These are phyloP conservation scores for Pomatostomus ruficeps DNA, from an alignment of 2,113 vertebrate genomes.

Conservation along the genomic window DNA sequence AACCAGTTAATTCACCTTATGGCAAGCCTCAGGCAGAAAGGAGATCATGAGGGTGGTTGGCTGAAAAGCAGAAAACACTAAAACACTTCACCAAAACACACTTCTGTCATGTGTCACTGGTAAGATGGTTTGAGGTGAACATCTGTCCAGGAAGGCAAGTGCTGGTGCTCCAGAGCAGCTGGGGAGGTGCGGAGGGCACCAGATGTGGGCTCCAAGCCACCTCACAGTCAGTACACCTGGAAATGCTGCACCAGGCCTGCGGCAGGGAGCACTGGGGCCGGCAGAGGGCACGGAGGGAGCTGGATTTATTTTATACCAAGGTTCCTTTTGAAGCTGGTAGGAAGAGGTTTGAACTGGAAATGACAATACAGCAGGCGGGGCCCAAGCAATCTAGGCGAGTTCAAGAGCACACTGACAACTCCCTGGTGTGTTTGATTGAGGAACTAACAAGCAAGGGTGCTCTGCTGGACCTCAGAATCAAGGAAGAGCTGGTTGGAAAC, in stretches of 20 bases:
- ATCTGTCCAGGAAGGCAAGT: background rate
- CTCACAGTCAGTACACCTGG: background rate
- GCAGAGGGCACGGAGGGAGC: background rate
- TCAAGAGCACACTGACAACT: background rate
- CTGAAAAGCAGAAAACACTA: background rate
- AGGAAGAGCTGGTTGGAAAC: background rate
- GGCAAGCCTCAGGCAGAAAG: background rate
- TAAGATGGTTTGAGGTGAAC: background rate
- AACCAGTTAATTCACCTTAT: background rate
- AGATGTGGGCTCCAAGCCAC: background rate
- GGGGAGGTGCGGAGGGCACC: background rate
- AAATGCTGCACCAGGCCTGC: background rate
- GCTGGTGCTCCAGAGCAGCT: background rate
- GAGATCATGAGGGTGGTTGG: background rate
- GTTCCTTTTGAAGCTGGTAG: background rate
- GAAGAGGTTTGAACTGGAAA: background rate
- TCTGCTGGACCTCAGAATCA: background rate
- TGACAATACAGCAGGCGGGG: background rate
- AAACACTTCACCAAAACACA: background rate
- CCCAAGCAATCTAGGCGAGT: background rate
- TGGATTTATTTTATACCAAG: background rate
- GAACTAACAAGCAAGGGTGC: background rate
- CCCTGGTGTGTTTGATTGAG: accelerated
- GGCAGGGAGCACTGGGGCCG: background rate
- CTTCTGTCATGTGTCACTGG: background rate